Percentiles rank a stretch among this genome's conserved stretches.
Conservation (phyloP, 1,140 invertebrate species). For the Thalassaphorura encarpata region DNA sequence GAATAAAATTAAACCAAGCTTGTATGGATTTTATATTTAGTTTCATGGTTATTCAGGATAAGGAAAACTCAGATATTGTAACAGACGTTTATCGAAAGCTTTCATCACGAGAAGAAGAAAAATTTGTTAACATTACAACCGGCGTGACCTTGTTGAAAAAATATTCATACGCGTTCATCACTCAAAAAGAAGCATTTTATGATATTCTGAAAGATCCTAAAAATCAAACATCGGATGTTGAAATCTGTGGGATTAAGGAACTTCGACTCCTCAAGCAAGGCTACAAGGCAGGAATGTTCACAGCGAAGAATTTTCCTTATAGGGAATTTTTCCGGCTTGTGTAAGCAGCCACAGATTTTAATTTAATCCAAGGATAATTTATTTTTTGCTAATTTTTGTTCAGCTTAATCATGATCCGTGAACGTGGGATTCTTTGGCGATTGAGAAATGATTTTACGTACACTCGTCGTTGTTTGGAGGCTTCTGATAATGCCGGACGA, state of each 20-base stretch:
- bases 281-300: conserved; percentile 17
- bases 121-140: conserved; percentile 8
- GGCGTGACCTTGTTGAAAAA: conserved; percentile 6
- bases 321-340: conserved; percentile 15
- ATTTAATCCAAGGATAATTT: background rate
- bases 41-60: no score
- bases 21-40: no score
- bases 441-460: conserved; percentile 7
- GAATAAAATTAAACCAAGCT: no score
- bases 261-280: conserved; percentile 17
- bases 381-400: background rate
- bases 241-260: conserved; percentile 24
- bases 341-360: conserved; percentile 11
- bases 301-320: conserved; percentile 16
- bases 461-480: conserved; percentile 19
- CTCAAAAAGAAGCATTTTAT: conserved; percentile 15
- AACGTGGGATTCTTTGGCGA: conserved; percentile 15
- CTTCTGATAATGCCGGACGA: conserved; percentile 15
- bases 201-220: background rate
- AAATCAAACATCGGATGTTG: background rate
- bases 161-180: conserved; percentile 22
- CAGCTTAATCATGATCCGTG: conserved; percentile 13
- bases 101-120: conserved; percentile 5
- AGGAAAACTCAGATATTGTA: background rate
- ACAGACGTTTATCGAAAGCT: background rate